phyloP scores from a whole-genome alignment of 2,888 invertebrate species.

The Deilephila elpenor region DNA sequence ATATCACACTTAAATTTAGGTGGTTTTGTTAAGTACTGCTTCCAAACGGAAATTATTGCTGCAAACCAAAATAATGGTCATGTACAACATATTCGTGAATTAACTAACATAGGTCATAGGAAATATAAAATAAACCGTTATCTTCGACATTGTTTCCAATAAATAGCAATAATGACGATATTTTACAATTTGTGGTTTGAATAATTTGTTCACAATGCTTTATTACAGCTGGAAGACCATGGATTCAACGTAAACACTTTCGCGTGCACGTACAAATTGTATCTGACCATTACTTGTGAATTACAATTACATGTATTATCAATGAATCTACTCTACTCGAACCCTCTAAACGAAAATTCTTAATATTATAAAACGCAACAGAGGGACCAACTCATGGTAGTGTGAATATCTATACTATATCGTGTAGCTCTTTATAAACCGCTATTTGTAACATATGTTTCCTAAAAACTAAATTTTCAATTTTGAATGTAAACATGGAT shows the following conservation, averaged over 20 bases:
- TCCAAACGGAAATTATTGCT: constrained; percentile 56
- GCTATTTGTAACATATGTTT: constrained; percentile 37
- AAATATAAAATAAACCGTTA: neutral
- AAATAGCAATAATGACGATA: constrained; percentile 32
- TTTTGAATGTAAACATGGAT: constrained; percentile 79
- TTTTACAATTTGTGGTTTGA: constrained; percentile 31
- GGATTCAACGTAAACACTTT: constrained; percentile 48
- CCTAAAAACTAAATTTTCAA: constrained; percentile 61
- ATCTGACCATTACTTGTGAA: constrained; percentile 69
- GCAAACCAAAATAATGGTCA: constrained; percentile 70
- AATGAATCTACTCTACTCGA: constrained; percentile 53
- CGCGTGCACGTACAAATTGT: constrained; percentile 46
- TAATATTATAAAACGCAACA: constrained; percentile 41
- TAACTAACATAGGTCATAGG: neutral
- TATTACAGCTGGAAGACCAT: constrained; percentile 66
- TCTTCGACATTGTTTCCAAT: constrained; percentile 8
- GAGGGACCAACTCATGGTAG: constrained; percentile 33
- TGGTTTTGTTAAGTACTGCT: constrained; percentile 80
- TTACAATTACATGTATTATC: constrained; percentile 68
- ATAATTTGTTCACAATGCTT: constrained; percentile 55
- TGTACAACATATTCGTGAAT: constrained; percentile 47
- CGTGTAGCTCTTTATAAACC: constrained; percentile 48
- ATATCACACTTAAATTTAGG: constrained; percentile 78
- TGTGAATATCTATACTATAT: constrained; percentile 43
- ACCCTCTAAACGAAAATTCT: constrained; percentile 2